Conservation (phyloP, 2,113 vertebrate genomes). For the Gorilla gorilla region DNA sequence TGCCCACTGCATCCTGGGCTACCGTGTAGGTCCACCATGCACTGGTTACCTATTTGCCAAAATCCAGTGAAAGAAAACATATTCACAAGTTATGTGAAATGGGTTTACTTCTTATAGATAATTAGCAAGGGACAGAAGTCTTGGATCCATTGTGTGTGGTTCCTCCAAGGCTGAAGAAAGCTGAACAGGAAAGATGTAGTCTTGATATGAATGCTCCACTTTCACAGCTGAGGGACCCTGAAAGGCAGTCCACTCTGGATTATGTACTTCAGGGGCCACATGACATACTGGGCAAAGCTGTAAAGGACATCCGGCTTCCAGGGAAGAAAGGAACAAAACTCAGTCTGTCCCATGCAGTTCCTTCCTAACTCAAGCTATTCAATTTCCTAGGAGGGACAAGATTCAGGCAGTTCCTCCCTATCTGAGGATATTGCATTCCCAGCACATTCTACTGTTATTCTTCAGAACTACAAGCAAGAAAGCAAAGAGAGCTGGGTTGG, state of each 20-base stretch:
- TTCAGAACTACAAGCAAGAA: not conserved
- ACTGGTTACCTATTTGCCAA: not conserved
- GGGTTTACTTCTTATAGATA: not conserved
- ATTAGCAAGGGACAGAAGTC: not conserved
- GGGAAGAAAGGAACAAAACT: not conserved
- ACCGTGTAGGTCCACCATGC: not conserved
- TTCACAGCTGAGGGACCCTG: not conserved
- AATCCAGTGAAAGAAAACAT: not conserved
- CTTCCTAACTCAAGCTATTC: not conserved
- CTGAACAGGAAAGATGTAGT: not conserved
- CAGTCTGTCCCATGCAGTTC: too few species aligned
- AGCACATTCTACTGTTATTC: not conserved
- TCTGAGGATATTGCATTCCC: not conserved
- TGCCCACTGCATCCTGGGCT: not conserved
- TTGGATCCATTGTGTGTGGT: not conserved
- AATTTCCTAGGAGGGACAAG: not conserved
- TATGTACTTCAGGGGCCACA: not conserved
- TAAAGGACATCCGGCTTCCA: not conserved
- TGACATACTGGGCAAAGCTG: not conserved
- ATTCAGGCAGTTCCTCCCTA: not conserved
- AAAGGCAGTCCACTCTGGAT: not conserved
- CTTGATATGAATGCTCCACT: not conserved
- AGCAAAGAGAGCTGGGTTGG: fast-evolving
- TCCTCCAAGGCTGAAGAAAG: not conserved
- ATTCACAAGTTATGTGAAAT: not conserved